These are phyloP conservation scores for Halesus radiatus DNA, from an alignment of 1,140 invertebrate genomes.

Conservation along the genomic window DNA sequence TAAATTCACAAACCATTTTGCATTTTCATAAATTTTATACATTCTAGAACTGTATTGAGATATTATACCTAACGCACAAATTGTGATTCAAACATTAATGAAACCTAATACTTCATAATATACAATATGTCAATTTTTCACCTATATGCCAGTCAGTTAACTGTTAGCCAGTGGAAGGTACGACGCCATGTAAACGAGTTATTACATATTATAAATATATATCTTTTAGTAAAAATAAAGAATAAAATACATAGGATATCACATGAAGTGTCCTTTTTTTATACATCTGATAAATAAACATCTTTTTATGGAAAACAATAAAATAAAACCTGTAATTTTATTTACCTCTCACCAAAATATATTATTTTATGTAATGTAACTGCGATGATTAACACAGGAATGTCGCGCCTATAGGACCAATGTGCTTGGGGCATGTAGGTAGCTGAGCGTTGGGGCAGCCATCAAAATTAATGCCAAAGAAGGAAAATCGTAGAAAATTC, in stretches of 20 bases:
- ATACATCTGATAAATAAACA: slow-evolving; percentile 58
- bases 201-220: slow-evolving; percentile 41
- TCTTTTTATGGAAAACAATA: slow-evolving; percentile 55
- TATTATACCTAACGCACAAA: background rate
- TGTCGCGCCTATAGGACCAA: too few species aligned
- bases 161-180: slow-evolving; percentile 37
- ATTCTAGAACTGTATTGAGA: background rate
- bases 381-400: too few species aligned
- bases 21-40: background rate
- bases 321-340: slow-evolving; percentile 6
- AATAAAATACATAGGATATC: slow-evolving; percentile 56
- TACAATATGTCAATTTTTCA: slow-evolving; percentile 32
- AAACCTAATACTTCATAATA: slow-evolving; percentile 3
- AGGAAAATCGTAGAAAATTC: too few species aligned
- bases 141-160: slow-evolving; percentile 38
- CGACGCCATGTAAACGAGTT: slow-evolving; percentile 50
- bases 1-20: slow-evolving; percentile 16
- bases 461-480: too few species aligned
- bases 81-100: slow-evolving; percentile 7
- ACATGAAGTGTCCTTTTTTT: slow-evolving; percentile 58
- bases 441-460: too few species aligned
- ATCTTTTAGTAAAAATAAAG: slow-evolving; percentile 37
- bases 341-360: background rate
- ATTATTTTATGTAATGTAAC: too few species aligned
- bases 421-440: too few species aligned